These are phyloP conservation scores for Larimichthys polyactis DNA, from an alignment of 2,113 vertebrate genomes.

Conservation along the genomic window DNA sequence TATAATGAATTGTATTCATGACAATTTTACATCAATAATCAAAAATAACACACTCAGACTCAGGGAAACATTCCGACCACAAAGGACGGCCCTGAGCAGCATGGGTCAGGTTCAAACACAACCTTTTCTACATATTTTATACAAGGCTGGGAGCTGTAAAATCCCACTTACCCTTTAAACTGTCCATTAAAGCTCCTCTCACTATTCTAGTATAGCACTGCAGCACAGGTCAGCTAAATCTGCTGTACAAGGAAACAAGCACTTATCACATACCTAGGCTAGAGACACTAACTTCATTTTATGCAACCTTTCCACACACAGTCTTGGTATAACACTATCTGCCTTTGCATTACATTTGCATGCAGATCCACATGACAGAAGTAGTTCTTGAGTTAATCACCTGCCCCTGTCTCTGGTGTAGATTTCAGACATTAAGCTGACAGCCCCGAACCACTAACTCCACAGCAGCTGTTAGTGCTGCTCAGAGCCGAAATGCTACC, in stretches of 20 bases:
- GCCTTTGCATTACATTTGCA: neutral
- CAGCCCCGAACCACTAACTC: constrained; percentile 23
- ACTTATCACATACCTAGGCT: too few species aligned
- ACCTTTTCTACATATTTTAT: neutral
- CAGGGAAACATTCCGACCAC: neutral
- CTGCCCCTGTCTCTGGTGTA: neutral
- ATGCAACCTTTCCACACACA: neutral
- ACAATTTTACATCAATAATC: neutral
- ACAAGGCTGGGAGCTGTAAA: neutral
- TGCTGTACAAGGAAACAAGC: neutral
- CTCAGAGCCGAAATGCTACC: constrained; percentile 11
- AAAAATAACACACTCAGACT: neutral
- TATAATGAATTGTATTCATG: neutral
- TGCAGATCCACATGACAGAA: constrained; percentile 6
- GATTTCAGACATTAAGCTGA: constrained; percentile 16
- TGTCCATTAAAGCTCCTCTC: neutral
- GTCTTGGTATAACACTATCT: neutral
- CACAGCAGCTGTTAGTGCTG: constrained; percentile 33
- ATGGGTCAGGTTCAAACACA: neutral
- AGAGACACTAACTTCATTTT: constrained; percentile 19
- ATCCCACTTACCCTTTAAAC: neutral
- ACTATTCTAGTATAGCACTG: neutral
- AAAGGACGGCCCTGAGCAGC: neutral
- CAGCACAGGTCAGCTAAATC: neutral
- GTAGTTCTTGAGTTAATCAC: constrained; percentile 21